Percentiles rank a stretch among this genome's conserved stretches.
Evolutionary conservation across 2,888 invertebrate species (phyloP).

Genomic region (Danaus chrysippus): DNA sequence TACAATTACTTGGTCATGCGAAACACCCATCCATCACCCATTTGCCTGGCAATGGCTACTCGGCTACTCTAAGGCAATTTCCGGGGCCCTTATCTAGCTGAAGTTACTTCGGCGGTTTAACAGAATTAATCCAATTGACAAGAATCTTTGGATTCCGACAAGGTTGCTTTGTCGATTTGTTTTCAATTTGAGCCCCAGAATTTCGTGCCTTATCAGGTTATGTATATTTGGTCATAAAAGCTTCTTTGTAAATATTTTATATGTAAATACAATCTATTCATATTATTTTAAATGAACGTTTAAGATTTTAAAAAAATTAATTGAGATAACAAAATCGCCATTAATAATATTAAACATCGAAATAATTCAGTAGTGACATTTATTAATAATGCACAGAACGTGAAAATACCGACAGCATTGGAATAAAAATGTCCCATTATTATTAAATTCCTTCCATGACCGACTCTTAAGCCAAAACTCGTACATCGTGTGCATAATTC

Average conservation of each 20-base stretch:
- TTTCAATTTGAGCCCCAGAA: constrained; percentile 19
- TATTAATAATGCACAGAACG: constrained; percentile 35
- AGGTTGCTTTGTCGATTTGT: constrained; percentile 16
- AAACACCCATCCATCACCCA: constrained; percentile 73
- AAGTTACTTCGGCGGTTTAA: constrained; percentile 72
- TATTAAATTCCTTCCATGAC: constrained; percentile 50
- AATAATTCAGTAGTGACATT: constrained; percentile 21
- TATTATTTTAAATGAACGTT: not conserved
- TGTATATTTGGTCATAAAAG: not conserved
- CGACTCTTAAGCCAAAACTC: constrained; percentile 45
- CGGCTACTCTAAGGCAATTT: constrained; percentile 74
- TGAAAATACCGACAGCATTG: constrained; percentile 32
- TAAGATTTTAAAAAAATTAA: not conserved
- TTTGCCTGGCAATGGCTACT: constrained; percentile 65
- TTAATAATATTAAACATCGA: constrained; percentile 15
- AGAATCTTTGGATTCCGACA: constrained; percentile 51
- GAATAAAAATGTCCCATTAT: constrained; percentile 47
- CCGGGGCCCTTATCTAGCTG: constrained; percentile 68
- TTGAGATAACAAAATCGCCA: constrained; percentile 7
- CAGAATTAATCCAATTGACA: constrained; percentile 68
- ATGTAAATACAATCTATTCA: not conserved
- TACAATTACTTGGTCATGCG: constrained; percentile 77
- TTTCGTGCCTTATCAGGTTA: not conserved
- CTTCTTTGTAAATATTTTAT: not conserved
- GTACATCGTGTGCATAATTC: constrained; percentile 57